Percentiles rank a stretch among this genome's conserved stretches.
These are phyloP conservation scores for Pterocles gutturalis DNA, from an alignment of 2,113 vertebrate species.

Conservation along the genomic window DNA sequence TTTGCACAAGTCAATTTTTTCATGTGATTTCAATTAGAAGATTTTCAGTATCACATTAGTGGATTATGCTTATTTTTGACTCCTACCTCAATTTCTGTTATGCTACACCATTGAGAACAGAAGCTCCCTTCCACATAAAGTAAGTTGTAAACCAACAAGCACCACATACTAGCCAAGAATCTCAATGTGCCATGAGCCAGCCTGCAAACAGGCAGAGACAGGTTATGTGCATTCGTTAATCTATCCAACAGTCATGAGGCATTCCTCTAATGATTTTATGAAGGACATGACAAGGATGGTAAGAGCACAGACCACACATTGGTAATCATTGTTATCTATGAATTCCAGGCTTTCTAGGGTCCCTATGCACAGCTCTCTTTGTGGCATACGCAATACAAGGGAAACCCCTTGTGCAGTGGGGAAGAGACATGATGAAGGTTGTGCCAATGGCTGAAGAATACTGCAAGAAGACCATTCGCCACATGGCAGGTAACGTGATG, in stretches of 20 bases:
- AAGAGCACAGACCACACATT: accelerated
- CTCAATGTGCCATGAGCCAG: background rate
- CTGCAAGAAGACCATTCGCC: slow-evolving; percentile 94
- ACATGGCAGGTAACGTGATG: slow-evolving; percentile 87
- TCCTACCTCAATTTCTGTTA: slow-evolving; percentile 24
- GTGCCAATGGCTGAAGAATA: slow-evolving; percentile 91
- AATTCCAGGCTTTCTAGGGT: slow-evolving; percentile 90
- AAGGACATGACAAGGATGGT: background rate
- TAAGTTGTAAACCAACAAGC: background rate
- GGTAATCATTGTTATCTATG: background rate
- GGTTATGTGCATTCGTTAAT: background rate
- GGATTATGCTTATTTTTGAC: slow-evolving; percentile 27
- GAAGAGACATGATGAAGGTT: slow-evolving; percentile 89
- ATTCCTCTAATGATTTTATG: background rate
- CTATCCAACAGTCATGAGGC: background rate
- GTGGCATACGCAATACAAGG: slow-evolving; percentile 92
- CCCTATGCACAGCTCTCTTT: slow-evolving; percentile 91
- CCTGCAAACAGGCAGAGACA: background rate
- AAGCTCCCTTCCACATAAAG: background rate
- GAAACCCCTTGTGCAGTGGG: slow-evolving; percentile 88
- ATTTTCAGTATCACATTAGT: background rate
- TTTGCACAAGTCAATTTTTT: background rate
- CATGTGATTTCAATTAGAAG: slow-evolving; percentile 19
- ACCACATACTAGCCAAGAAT: background rate
- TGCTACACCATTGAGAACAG: background rate